A percentile compares a stretch with the other conserved stretches of the same genome.
Conservation (phyloP, 2,888 invertebrate genomes). For the Cosmia trapezina region DNA sequence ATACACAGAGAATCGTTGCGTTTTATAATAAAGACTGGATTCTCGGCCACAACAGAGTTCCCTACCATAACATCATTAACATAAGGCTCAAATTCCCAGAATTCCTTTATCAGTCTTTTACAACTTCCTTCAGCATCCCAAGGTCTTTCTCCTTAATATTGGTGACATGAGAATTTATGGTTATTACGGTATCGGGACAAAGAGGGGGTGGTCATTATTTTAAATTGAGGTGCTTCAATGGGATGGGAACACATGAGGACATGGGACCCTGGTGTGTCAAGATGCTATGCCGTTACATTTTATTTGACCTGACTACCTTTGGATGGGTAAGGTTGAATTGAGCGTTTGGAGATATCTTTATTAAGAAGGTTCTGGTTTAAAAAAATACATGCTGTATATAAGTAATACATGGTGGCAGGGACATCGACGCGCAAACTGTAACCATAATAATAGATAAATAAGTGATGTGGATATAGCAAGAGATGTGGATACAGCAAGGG, state of each 20-base stretch:
- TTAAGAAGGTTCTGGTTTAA: background rate
- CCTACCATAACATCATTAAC: background rate
- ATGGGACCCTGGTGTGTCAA: conserved; percentile 11
- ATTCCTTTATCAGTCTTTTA: conserved; percentile 13
- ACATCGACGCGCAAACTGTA: too few relatives aligned
- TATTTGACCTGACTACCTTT: conserved; percentile 15
- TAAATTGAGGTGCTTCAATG: conserved; percentile 47
- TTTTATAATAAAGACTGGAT: background rate
- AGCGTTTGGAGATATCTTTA: background rate
- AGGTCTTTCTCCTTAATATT: conserved; percentile 31
- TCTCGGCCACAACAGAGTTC: background rate
- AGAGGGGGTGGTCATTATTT: conserved; percentile 53
- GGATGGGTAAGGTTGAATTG: background rate
- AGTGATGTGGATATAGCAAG: too few relatives aligned
- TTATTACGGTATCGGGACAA: conserved; percentile 55
- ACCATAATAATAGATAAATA: too few relatives aligned
- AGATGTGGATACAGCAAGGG: too few relatives aligned
- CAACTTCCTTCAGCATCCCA: conserved; percentile 25
- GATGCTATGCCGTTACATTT: conserved; percentile 4
- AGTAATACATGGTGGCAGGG: too few relatives aligned
- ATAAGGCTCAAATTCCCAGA: conserved; percentile 3
- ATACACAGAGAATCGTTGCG: background rate
- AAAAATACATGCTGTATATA: background rate
- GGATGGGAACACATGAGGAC: conserved; percentile 13
- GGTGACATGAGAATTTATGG: conserved; percentile 54